Evolutionary conservation across 2,888 invertebrate species (phyloP).

Genomic region (Erebia ligea): DNA sequence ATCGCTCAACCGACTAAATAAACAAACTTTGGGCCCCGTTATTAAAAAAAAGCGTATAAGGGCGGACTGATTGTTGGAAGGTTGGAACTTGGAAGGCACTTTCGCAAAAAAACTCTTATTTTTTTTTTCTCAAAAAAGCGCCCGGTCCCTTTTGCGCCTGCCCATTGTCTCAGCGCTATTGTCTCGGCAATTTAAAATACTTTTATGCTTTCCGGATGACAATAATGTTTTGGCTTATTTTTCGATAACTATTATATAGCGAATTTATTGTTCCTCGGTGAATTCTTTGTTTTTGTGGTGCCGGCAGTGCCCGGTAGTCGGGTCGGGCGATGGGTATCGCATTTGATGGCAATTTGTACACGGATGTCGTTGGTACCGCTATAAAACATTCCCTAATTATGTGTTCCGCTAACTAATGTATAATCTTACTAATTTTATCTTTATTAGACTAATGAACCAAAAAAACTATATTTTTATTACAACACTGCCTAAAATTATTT

Average conservation of each 20-base stretch:
- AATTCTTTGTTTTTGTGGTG: constrained; percentile 30
- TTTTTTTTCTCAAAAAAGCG: constrained; percentile 62
- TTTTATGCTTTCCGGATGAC: constrained; percentile 64
- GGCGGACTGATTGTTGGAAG: constrained; percentile 33
- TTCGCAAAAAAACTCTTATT: constrained; percentile 56
- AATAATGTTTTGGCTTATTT: constrained; percentile 56
- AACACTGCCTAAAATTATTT: no score
- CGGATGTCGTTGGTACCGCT: constrained; percentile 42
- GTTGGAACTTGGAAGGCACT: constrained; percentile 38
- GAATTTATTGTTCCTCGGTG: constrained; percentile 65
- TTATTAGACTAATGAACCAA: background rate
- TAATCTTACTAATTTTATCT: constrained; percentile 18
- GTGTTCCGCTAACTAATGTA: constrained; percentile 32
- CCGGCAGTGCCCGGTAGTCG: constrained; percentile 38
- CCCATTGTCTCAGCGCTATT: constrained; percentile 79
- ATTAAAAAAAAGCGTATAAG: constrained; percentile 48
- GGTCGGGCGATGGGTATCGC: constrained; percentile 41
- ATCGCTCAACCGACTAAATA: constrained; percentile 68
- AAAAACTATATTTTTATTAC: background rate
- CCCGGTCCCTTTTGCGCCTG: constrained; percentile 39
- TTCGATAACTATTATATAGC: constrained; percentile 80
- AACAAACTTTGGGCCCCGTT: constrained; percentile 68
- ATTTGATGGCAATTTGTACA: constrained; percentile 44
- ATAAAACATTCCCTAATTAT: constrained; percentile 42
- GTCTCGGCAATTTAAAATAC: constrained; percentile 80